These are phyloP conservation scores for Penaeus chinensis DNA, from an alignment of 1,140 invertebrate species.

Conservation along the genomic window DNA sequence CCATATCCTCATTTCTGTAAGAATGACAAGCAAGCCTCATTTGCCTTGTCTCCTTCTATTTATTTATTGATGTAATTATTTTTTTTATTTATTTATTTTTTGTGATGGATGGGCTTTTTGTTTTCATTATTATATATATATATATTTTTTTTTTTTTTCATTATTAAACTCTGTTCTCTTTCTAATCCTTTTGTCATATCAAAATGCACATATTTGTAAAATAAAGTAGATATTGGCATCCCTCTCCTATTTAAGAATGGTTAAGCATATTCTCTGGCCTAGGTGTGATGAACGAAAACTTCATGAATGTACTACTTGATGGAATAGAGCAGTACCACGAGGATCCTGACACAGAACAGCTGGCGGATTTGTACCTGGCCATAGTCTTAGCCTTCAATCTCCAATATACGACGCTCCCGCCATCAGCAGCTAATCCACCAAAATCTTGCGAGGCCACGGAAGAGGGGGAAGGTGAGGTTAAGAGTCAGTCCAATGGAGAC, in stretches of 20 bases:
- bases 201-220: no score
- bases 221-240: no score
- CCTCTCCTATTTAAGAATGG: not conserved
- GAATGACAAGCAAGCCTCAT: not conserved
- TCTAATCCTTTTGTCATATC: not conserved
- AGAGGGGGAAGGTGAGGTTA: not conserved
- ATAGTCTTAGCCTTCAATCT: slow-evolving; percentile 88
- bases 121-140: no score
- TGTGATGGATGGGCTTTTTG: no score
- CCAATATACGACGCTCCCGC: slow-evolving; percentile 76
- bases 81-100: no score
- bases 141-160: no score
- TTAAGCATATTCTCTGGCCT: not conserved
- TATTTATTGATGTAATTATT: not conserved
- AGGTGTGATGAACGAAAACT: slow-evolving; percentile 84
- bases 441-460: not conserved
- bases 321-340: slow-evolving; percentile 83
- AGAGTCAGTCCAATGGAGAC: not conserved
- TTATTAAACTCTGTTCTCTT: not conserved
- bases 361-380: slow-evolving; percentile 85
- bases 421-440: not conserved
- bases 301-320: slow-evolving; percentile 82
- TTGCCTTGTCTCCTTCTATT: not conserved
- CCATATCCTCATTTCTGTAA: slow-evolving; percentile 57
- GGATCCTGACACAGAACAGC: slow-evolving; percentile 76